A percentile compares a stretch with the other conserved stretches of the same genome.
phyloP scores from a whole-genome alignment of 2,113 vertebrate species.

The Eolophus roseicapilla region DNA sequence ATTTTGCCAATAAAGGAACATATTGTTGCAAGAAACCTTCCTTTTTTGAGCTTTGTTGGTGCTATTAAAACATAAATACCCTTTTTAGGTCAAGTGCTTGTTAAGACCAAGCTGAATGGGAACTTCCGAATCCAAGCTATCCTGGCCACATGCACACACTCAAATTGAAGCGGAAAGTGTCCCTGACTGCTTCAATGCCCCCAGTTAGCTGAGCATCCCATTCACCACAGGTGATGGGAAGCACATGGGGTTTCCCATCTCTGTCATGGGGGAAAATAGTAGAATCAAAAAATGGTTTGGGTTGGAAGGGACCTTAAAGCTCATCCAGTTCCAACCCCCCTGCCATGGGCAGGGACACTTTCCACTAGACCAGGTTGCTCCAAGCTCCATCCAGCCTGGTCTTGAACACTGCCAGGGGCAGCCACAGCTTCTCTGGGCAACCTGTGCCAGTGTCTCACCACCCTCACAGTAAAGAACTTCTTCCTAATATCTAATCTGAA shows the following conservation, averaged over 20 bases:
- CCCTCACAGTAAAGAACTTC: fast-evolving
- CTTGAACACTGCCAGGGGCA: not conserved
- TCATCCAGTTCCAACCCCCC: fast-evolving
- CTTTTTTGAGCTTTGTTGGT: not conserved
- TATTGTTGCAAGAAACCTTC: not conserved
- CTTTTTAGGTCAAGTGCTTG: not conserved
- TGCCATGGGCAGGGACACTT: not conserved
- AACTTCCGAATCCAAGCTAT: not conserved
- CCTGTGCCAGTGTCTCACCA: not conserved
- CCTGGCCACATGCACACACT: fast-evolving
- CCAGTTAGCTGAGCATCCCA: not conserved
- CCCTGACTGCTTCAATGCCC: not conserved
- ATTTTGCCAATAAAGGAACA: not conserved
- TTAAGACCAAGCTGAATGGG: not conserved
- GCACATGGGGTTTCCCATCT: not conserved
- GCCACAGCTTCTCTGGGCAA: not conserved
- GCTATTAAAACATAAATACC: not conserved
- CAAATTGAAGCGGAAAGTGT: not conserved
- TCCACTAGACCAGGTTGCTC: not conserved
- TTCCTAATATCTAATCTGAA: fast-evolving
- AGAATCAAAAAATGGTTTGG: not conserved
- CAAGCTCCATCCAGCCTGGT: fast-evolving
- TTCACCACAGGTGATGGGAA: fast-evolving
- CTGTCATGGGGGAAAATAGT: fast-evolving
- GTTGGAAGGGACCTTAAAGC: not conserved